A percentile compares a stretch with the other conserved stretches of the same genome.
Conservation (phyloP, 2,113 vertebrate species). For the Muscicapa adusta region DNA sequence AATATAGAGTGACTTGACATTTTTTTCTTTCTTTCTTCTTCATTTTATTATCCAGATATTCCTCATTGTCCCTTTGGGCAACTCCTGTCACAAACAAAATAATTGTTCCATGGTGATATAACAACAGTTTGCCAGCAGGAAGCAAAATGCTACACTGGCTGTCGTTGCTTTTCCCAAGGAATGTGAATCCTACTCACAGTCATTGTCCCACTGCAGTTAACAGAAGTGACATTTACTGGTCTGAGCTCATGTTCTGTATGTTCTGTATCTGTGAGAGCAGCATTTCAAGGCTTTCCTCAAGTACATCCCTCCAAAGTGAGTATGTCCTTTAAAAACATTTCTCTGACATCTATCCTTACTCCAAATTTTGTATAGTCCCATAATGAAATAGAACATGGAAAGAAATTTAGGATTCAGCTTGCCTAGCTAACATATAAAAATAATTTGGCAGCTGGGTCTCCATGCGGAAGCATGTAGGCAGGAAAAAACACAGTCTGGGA, state of each 20-base stretch:
- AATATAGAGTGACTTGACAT: not conserved
- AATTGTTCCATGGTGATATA: not conserved
- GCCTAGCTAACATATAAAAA: not conserved
- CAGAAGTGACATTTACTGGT: not conserved
- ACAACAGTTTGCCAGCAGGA: not conserved
- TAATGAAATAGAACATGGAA: not conserved
- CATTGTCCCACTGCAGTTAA: not conserved
- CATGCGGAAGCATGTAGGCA: not conserved
- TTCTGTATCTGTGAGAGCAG: not conserved
- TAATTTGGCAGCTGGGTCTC: not conserved
- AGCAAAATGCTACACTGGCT: not conserved
- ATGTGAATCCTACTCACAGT: not conserved
- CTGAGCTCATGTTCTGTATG: not conserved
- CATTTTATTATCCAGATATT: not conserved
- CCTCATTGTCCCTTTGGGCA: not conserved
- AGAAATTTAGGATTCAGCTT: not conserved
- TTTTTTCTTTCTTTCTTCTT: not conserved
- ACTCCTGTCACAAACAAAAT: not conserved
- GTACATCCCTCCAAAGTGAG: not conserved
- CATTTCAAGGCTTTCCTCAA: not conserved
- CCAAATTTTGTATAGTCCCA: not conserved
- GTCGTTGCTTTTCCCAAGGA: not conserved
- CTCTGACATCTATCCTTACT: not conserved
- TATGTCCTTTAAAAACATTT: not conserved
- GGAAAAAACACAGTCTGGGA: constrained; percentile 1